A percentile compares a stretch with the other conserved stretches of the same genome.
Evolutionary conservation across 2,113 vertebrate genomes (phyloP).

Genomic region (Cochlearius cochlearius): DNA sequence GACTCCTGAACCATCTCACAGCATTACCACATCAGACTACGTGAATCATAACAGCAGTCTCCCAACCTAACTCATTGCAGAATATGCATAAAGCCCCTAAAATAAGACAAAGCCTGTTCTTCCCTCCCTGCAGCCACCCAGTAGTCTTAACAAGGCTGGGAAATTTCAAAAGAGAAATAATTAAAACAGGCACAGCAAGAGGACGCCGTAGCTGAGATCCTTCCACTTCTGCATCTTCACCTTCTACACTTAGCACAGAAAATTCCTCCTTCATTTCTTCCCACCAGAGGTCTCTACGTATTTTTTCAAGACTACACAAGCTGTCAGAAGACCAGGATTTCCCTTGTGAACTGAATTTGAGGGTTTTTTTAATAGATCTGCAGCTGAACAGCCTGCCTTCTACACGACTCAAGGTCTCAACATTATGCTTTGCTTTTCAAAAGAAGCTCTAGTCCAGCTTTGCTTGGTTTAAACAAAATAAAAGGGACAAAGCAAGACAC

Average conservation of each 20-base stretch:
- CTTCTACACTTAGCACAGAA: not conserved
- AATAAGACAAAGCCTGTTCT: not conserved
- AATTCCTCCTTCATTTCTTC: not conserved
- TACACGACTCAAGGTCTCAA: not conserved
- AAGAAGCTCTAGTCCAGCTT: not conserved
- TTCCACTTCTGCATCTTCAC: not conserved
- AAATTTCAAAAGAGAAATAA: not conserved
- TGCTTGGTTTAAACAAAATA: not conserved
- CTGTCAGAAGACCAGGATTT: not conserved
- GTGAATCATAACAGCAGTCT: not conserved
- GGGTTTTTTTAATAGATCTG: not conserved
- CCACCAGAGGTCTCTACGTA: not conserved
- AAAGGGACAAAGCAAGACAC: not conserved
- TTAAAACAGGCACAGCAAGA: not conserved
- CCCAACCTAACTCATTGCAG: accelerated
- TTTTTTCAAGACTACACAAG: not conserved
- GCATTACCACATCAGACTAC: accelerated
- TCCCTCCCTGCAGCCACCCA: not conserved
- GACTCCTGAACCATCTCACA: not conserved
- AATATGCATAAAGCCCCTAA: not conserved
- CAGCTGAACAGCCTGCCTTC: not conserved
- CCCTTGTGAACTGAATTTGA: not conserved
- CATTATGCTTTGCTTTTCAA: not conserved
- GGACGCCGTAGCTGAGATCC: not conserved
- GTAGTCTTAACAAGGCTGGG: not conserved